Conservation (phyloP, 2,888 invertebrate species). For the Idaea straminata region DNA sequence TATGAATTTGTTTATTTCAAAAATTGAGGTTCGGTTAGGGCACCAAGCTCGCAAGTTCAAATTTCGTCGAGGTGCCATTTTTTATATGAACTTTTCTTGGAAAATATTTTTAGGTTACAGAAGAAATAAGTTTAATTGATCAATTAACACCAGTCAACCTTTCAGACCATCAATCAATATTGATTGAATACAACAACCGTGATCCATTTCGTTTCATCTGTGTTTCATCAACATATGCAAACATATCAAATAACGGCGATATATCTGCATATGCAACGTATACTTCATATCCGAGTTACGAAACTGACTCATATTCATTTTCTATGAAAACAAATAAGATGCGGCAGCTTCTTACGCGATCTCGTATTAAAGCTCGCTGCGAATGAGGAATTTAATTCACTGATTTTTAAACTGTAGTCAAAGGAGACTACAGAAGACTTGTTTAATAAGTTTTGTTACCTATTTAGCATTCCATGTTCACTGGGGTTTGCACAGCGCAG, state of each 20-base stretch:
- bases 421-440: neutral
- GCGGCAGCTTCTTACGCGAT: slow-evolving; percentile 2
- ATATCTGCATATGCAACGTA: neutral
- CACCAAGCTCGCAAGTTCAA: no score
- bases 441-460: neutral
- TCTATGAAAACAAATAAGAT: slow-evolving; percentile 18
- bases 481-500: slow-evolving; percentile 51
- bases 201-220: neutral
- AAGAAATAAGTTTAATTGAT: no score
- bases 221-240: neutral
- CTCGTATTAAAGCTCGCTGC: neutral
- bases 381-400: neutral
- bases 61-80: no score
- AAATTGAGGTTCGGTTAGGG: no score
- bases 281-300: neutral
- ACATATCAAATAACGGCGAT: slow-evolving; percentile 2
- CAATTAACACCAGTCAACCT: neutral
- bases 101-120: no score
- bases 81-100: no score
- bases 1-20: no score
- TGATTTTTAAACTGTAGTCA: neutral
- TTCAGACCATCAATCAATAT: neutral
- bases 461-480: slow-evolving; percentile 35
- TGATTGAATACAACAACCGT: neutral
- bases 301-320: slow-evolving; percentile 13